A percentile compares a stretch with the other conserved stretches of the same genome.
Conservation (phyloP, 2,797 vertebrate genomes). For the Furcifer pardalis region DNA sequence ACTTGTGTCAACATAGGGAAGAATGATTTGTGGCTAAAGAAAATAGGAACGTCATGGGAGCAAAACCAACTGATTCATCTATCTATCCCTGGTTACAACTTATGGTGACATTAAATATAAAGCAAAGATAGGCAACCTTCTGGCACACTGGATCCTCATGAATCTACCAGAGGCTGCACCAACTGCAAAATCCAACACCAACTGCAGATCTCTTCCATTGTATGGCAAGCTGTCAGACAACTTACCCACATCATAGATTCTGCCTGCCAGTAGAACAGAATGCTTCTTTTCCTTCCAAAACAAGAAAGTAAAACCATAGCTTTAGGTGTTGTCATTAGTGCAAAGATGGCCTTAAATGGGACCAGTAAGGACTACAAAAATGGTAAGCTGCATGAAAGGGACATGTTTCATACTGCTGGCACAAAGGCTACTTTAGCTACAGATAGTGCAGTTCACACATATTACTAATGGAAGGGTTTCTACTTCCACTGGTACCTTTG, state of each 20-base stretch:
- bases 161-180: background rate
- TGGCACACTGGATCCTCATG: background rate
- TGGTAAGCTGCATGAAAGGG: background rate
- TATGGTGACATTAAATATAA: background rate
- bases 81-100: too few relatives aligned
- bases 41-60: too few relatives aligned
- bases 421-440: too few relatives aligned
- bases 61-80: too few relatives aligned
- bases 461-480: too few relatives aligned
- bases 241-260: background rate
- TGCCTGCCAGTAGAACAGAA: background rate
- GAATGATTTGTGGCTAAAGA: too few relatives aligned
- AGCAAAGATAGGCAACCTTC: background rate
- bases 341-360: background rate
- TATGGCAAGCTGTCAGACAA: background rate
- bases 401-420: background rate
- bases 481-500: background rate
- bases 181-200: background rate
- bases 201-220: background rate
- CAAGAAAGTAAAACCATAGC: background rate
- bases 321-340: background rate
- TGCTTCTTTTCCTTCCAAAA: background rate
- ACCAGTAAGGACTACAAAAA: too few relatives aligned
- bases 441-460: too few relatives aligned
- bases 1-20: too few relatives aligned